Percentiles rank a stretch among this genome's conserved stretches.
Conservation (phyloP, 1,140 invertebrate genomes). For the Muscidifurax raptorellus region DNA sequence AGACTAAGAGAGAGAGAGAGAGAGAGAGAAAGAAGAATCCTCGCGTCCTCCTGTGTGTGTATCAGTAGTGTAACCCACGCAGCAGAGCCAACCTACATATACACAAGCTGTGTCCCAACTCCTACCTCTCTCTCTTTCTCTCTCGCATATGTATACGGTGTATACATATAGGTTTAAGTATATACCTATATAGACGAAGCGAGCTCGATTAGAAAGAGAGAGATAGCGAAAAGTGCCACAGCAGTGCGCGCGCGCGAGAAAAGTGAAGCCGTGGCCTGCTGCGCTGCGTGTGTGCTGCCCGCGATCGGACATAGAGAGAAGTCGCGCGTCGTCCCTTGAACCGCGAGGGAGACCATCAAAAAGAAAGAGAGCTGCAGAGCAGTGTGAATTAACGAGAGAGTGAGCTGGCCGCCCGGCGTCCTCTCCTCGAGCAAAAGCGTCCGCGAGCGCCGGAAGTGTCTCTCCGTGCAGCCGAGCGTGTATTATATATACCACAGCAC, state of each 20-base stretch:
- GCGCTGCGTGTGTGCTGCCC: neutral
- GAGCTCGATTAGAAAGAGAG: constrained; percentile 13
- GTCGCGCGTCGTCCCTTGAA: neutral
- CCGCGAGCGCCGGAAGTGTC: constrained; percentile 4
- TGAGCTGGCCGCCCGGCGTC: neutral
- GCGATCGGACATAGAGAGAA: neutral
- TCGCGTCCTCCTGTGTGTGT: neutral
- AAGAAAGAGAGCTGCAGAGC: constrained; percentile 70
- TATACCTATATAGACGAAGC: no score
- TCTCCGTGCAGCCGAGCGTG: neutral
- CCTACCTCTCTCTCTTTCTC: constrained; percentile 16
- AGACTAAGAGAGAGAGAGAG: neutral
- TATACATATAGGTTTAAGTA: neutral
- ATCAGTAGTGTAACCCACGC: neutral
- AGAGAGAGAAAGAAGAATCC: neutral
- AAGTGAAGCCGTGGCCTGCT: neutral
- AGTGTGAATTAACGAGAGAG: neutral
- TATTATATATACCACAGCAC: neutral
- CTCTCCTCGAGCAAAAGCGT: neutral
- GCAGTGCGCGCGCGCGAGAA: neutral
- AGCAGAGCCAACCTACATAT: neutral
- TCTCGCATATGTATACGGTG: neutral
- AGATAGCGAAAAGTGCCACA: neutral
- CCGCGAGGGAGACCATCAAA: neutral
- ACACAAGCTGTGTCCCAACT: neutral